A percentile compares a stretch with the other conserved stretches of the same genome.
phyloP scores from a whole-genome alignment of 2,888 invertebrate genomes.

The Tetranychus truncatus region DNA sequence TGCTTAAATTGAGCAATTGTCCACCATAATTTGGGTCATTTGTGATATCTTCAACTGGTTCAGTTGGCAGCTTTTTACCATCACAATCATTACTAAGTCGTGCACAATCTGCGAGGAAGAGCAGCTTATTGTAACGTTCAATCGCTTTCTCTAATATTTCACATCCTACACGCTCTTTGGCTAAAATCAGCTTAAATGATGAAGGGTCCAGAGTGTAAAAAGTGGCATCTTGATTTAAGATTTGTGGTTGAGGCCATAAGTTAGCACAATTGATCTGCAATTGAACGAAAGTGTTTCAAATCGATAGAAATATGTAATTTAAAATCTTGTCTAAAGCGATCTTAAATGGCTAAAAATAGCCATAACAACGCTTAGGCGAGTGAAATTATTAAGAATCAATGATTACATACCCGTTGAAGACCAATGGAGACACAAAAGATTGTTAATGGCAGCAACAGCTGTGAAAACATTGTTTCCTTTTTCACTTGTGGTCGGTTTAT shows the following conservation, averaged over 20 bases:
- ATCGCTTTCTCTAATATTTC: constrained; percentile 17
- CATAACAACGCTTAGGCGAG: too few species aligned
- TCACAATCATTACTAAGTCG: not conserved
- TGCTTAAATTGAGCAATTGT: constrained; percentile 19
- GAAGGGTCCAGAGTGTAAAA: not conserved
- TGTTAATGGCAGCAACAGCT: too few species aligned
- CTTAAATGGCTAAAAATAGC: too few species aligned
- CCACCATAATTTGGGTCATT: constrained; percentile 13
- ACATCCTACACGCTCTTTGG: constrained; percentile 8
- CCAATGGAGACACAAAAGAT: too few species aligned
- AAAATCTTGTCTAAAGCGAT: too few species aligned
- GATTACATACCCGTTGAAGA: too few species aligned
- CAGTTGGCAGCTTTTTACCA: not conserved
- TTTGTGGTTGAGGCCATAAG: constrained; percentile 2
- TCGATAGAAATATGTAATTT: too few species aligned
- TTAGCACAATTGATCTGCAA: not conserved
- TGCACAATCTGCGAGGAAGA: constrained; percentile 16
- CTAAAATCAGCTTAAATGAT: not conserved
- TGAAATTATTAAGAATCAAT: too few species aligned
- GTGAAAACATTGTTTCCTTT: too few species aligned
- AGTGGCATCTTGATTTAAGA: not conserved
- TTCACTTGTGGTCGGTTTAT: too few species aligned
- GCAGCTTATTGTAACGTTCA: constrained; percentile 10
- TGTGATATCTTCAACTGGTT: not conserved
- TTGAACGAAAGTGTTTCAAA: too few species aligned